Evolutionary conservation across 2,797 vertebrate genomes (phyloP).

Genomic region (Chrysocyon brachyurus): DNA sequence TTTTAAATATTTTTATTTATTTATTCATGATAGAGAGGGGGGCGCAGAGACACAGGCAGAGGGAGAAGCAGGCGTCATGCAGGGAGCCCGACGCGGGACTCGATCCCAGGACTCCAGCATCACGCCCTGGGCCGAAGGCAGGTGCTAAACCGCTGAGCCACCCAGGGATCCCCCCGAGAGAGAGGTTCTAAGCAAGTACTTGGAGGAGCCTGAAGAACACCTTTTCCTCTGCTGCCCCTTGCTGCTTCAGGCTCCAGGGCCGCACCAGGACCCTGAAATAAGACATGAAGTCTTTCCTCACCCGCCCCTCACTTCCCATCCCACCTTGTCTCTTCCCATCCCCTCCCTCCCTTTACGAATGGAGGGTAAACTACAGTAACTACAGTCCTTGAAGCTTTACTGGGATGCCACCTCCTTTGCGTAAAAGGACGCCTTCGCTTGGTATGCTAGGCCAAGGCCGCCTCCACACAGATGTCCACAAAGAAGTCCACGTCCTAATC

Average conservation of each 20-base stretch:
- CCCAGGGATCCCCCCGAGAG: not conserved
- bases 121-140: too few relatives aligned
- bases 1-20: too few relatives aligned
- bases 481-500: not conserved
- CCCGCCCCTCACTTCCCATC: not conserved
- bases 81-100: too few relatives aligned
- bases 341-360: not conserved
- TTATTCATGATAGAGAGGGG: too few relatives aligned
- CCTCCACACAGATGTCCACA: not conserved
- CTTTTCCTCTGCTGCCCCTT: not conserved
- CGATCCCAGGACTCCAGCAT: too few relatives aligned
- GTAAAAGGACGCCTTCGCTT: not conserved
- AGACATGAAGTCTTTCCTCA: not conserved
- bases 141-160: too few relatives aligned
- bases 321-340: not conserved
- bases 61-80: too few relatives aligned
- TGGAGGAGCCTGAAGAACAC: not conserved
- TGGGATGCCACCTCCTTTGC: not conserved
- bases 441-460: not conserved
- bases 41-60: too few relatives aligned
- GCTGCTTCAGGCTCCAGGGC: not conserved
- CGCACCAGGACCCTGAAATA: not conserved
- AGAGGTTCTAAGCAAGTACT: not conserved
- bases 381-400: not conserved
- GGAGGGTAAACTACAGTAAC: not conserved